Evolutionary conservation across 2,797 vertebrate species (phyloP).

Genomic region (Platalea minor): DNA sequence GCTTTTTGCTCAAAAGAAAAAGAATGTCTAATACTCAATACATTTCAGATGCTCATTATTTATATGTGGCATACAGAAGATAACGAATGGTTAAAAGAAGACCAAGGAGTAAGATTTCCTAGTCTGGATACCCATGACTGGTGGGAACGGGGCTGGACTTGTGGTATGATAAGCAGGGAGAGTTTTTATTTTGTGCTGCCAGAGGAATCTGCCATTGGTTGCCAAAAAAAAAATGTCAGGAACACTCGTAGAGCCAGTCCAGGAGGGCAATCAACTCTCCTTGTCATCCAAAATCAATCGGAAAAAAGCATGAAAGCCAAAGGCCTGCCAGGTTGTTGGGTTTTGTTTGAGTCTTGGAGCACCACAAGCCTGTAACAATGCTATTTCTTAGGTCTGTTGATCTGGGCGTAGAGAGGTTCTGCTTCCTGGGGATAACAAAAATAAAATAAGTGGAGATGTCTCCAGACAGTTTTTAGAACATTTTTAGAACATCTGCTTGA

Average conservation of each 20-base stretch:
- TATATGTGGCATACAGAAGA: slow-evolving; percentile 33
- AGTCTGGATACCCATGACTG: slow-evolving; percentile 21
- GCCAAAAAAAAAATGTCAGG: slow-evolving; percentile 57
- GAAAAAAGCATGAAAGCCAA: slow-evolving; percentile 69
- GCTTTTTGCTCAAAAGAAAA: slow-evolving; percentile 44
- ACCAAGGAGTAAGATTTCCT: slow-evolving; percentile 36
- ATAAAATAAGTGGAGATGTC: slow-evolving; percentile 41
- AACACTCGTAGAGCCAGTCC: slow-evolving; percentile 67
- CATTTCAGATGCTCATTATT: slow-evolving; percentile 35
- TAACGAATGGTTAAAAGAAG: slow-evolving; percentile 38
- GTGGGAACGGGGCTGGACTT: slow-evolving; percentile 13
- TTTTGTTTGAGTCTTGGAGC: slow-evolving; percentile 72
- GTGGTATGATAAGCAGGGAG: slow-evolving; percentile 19
- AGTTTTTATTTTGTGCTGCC: slow-evolving; percentile 70
- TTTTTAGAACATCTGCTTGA: slow-evolving; percentile 21
- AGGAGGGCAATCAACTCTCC: slow-evolving; percentile 63
- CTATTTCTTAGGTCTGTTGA: slow-evolving; percentile 97
- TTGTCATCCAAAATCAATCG: slow-evolving; percentile 65
- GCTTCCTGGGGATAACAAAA: slow-evolving; percentile 81
- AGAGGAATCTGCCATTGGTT: slow-evolving; percentile 65
- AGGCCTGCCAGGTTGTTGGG: slow-evolving; percentile 65
- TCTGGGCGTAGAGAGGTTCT: slow-evolving; percentile 95
- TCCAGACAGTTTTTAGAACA: slow-evolving; percentile 6
- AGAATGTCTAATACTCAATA: slow-evolving; percentile 1
- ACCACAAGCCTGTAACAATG: slow-evolving; percentile 65